Evolutionary conservation across 2,113 vertebrate genomes (phyloP), one percentile per base, ranked within the genome.

Genomic region (Platichthys stellatus): DNA sequence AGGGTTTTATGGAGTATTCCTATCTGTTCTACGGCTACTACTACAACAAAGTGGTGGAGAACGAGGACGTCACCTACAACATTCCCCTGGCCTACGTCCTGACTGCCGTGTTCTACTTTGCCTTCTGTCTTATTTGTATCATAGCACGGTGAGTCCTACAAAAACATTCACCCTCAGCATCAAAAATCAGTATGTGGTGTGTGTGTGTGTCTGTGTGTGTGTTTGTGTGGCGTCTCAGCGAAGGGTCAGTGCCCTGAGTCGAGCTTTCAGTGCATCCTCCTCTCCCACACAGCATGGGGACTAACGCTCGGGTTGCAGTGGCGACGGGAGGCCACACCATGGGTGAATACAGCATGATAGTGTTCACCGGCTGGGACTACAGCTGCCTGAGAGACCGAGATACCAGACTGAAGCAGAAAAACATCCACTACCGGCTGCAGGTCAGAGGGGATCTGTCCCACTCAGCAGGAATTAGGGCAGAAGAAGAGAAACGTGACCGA

Each of bases 11-110:
- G 87, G 96, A 97, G 73, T 94, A 95, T 85, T 95, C 96, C 0
- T 95, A 93, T 57, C 83, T 98, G 76, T 98, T 97, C 88, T 97
- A 97, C 1, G 97, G 96, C 17, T 97, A 89, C 88, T 98, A 97
- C 89, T 93, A 89, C n/a, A 92, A 92, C 85, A 89, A 91, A 0
- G 13, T 85, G 28, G 86, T 89, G 24, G 49, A 21, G 12, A 81
- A 72, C 70, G 15, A 6, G 0, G 76, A 67, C 63, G 91, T 94
- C 84, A 90, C 79, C 38, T 96, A 96, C 86, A 95, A 94, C 89
- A 89, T 97, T 67, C 91, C 95, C 0, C 58, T 96, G 72, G 91
- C 95, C 23, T 98, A 97, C 90, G 90, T 98, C 49, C 90, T 95
- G 62, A 96, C 94, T 0, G 82, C 90, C 0, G 82, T 93, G 4